phyloP scores from a whole-genome alignment of 2,797 vertebrate genomes.

The Petrocephalus sullivani region DNA sequence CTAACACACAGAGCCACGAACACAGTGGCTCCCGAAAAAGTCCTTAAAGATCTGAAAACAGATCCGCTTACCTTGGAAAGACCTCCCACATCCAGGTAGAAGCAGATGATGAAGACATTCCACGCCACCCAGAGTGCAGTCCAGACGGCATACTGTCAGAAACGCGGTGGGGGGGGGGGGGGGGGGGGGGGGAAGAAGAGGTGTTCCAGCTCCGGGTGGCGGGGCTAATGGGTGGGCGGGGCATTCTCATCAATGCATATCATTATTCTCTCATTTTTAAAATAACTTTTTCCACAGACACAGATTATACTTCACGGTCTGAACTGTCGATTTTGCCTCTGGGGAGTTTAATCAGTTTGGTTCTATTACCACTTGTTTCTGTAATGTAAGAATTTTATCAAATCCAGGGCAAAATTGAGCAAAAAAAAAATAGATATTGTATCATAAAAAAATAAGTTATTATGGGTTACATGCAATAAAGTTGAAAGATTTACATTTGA shows the following conservation, averaged over 20 bases:
- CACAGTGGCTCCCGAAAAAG: not conserved
- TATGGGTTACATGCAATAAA: not conserved
- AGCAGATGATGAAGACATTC: constrained; percentile 89
- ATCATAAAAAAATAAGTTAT: not conserved
- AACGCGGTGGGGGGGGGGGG: constrained; percentile 20
- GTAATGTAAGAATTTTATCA: not conserved
- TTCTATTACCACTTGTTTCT: not conserved
- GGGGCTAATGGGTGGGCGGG: not conserved
- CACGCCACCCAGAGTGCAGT: constrained; percentile 84
- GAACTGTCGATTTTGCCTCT: not conserved
- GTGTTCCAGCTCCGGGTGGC: not conserved
- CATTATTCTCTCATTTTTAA: not conserved
- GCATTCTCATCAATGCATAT: not conserved
- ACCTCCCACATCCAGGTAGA: constrained; percentile 86
- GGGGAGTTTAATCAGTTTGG: not conserved
- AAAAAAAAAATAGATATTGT: not conserved
- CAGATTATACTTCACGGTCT: not conserved
- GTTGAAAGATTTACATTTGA: not conserved
- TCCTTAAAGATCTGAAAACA: not conserved
- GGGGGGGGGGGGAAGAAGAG: not conserved
- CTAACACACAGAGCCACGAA: not conserved
- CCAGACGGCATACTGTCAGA: constrained; percentile 77
- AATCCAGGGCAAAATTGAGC: not conserved
- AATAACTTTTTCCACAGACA: not conserved
- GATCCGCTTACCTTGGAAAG: constrained; percentile 76